Conservation (phyloP, 2,888 invertebrate species). For the Trisateles emortualis region DNA sequence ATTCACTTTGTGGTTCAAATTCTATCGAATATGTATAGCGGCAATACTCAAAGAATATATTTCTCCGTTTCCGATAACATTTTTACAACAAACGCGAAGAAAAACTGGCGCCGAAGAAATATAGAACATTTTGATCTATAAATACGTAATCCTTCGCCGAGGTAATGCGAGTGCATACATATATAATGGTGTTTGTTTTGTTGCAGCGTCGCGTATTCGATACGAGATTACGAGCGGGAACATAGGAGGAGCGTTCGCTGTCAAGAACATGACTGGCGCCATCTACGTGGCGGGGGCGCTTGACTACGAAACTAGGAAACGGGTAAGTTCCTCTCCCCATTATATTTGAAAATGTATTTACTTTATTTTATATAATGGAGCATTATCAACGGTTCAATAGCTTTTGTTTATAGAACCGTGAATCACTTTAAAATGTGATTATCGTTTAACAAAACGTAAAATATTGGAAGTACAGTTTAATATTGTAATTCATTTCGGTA, state of each 20-base stretch:
- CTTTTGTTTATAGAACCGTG: conserved; percentile 26
- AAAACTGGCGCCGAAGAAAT: conserved; percentile 17
- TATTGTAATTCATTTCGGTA: conserved; percentile 3
- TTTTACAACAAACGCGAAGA: conserved; percentile 17
- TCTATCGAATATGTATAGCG: conserved; percentile 2
- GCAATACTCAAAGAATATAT: conserved; percentile 2
- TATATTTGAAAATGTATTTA: conserved; percentile 25
- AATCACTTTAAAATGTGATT: conserved; percentile 18
- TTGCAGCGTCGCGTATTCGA: conserved; percentile 98
- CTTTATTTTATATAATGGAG: background rate
- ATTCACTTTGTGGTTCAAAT: conserved; percentile 23
- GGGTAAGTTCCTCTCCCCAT: conserved; percentile 89
- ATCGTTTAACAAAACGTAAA: conserved; percentile 18
- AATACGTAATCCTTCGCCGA: conserved; percentile 25
- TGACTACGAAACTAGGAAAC: conserved; percentile 98
- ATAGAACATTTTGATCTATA: conserved; percentile 25
- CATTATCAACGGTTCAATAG: conserved; percentile 28
- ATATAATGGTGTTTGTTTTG: conserved; percentile 62
- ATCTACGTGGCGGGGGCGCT: conserved; percentile 99
- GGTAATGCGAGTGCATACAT: conserved; percentile 21
- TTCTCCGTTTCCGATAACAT: conserved; percentile 1
- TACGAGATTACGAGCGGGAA: conserved; percentile 99
- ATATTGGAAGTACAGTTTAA: conserved; percentile 12
- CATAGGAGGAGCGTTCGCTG: conserved; percentile 98
- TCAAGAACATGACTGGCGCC: conserved; percentile 99